Evolutionary conservation across 2,888 invertebrate species (phyloP).

Genomic region (Mimumesa dahlbomi): DNA sequence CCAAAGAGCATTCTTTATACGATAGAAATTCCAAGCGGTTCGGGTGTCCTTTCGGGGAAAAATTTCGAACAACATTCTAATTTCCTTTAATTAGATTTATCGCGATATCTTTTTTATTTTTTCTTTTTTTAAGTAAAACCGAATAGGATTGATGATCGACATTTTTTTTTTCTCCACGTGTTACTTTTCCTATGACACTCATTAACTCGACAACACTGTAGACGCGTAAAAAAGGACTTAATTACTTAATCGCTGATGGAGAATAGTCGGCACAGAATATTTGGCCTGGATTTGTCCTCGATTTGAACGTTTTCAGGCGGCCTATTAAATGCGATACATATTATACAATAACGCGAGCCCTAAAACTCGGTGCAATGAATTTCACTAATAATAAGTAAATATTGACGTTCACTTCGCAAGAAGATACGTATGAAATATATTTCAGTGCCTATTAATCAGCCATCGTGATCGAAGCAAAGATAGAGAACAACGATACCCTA

Average conservation of each 20-base stretch:
- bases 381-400: slow-evolving; percentile 62
- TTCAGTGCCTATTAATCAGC: slow-evolving; percentile 48
- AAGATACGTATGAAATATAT: slow-evolving; percentile 57
- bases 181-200: not conserved
- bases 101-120: no score
- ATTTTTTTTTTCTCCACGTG: no score
- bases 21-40: no score
- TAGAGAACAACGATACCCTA: not conserved
- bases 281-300: slow-evolving; percentile 33
- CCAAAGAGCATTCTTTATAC: not conserved
- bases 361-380: slow-evolving; percentile 51
- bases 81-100: no score
- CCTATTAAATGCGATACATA: slow-evolving; percentile 53
- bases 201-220: slow-evolving; percentile 27
- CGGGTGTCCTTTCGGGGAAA: not conserved
- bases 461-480: slow-evolving; percentile 40
- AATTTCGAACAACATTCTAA: no score
- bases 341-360: slow-evolving; percentile 45
- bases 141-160: no score
- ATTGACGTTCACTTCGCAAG: slow-evolving; percentile 56
- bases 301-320: slow-evolving; percentile 54
- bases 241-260: slow-evolving; percentile 33
- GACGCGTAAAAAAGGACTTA: slow-evolving; percentile 30
- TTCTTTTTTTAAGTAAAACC: no score
- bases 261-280: slow-evolving; percentile 42